Evolutionary conservation across 2,797 vertebrate genomes (phyloP).

Genomic region (Micromesistius poutassou): DNA sequence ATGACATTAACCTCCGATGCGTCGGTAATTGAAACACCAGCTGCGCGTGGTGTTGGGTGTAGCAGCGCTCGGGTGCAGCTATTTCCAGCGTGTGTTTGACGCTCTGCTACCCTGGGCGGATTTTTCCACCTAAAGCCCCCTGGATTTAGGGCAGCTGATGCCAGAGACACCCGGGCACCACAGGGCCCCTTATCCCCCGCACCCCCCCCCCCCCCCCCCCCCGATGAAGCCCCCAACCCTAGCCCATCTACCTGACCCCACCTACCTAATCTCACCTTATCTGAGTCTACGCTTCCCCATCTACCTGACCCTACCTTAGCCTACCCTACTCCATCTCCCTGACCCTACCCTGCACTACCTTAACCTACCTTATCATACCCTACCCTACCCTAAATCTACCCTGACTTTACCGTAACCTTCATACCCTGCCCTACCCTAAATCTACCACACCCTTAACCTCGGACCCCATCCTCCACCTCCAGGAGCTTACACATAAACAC

Average conservation of each 20-base stretch:
- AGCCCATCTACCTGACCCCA: background rate
- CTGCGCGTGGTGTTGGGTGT: conserved; percentile 35
- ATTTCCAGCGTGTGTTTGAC: conserved; percentile 60
- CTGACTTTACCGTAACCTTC: too few relatives aligned
- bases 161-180: conserved; percentile 76
- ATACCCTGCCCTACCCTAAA: too few relatives aligned
- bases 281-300: too few relatives aligned
- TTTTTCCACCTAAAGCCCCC: conserved; percentile 65
- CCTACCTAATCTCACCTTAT: background rate
- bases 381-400: too few relatives aligned
- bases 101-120: conserved; percentile 61
- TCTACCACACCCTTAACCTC: too few relatives aligned
- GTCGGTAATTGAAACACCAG: conserved; percentile 20
- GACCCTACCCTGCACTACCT: too few relatives aligned
- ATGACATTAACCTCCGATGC: background rate
- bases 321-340: too few relatives aligned
- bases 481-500: too few relatives aligned
- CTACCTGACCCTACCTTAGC: too few relatives aligned
- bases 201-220: conserved; percentile 52
- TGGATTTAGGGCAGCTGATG: conserved; percentile 70
- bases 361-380: too few relatives aligned
- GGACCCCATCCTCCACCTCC: too few relatives aligned
- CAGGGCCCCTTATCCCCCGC: conserved; percentile 48
- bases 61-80: conserved; percentile 39
- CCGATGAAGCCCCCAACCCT: conserved; percentile 13